These are phyloP conservation scores for Thymelicus acteon DNA, from an alignment of 2,888 invertebrate genomes.

Conservation along the genomic window DNA sequence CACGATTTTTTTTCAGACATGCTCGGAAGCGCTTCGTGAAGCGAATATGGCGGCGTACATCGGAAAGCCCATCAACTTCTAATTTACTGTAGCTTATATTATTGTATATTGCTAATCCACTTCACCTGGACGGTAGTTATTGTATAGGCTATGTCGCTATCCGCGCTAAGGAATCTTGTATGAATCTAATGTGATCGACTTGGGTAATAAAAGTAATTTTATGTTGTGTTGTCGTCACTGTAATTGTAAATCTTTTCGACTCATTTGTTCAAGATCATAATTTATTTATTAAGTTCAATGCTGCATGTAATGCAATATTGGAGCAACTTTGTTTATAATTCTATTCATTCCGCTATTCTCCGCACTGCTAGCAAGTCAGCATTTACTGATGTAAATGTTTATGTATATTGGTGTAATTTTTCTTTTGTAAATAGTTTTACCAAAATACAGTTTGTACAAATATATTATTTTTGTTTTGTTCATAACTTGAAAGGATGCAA, in stretches of 20 bases:
- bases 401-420: slow-evolving; percentile 68
- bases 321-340: slow-evolving; percentile 41
- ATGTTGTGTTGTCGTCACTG: slow-evolving; percentile 35
- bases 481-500: slow-evolving; percentile 18
- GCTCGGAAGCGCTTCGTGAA: slow-evolving; percentile 98
- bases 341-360: slow-evolving; percentile 63
- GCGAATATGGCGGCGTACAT: slow-evolving; percentile 97
- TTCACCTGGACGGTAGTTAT: slow-evolving; percentile 50
- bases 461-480: slow-evolving; percentile 38
- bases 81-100: slow-evolving; percentile 56
- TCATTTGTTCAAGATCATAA: slow-evolving; percentile 20
- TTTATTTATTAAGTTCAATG: slow-evolving; percentile 34
- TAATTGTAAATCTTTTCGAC: slow-evolving; percentile 34
- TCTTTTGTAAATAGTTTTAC: slow-evolving; percentile 76
- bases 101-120: slow-evolving; percentile 50
- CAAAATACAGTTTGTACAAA: slow-evolving; percentile 51
- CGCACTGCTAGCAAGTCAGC: slow-evolving; percentile 47
- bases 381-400: slow-evolving; percentile 63
- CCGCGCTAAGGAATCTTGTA: slow-evolving; percentile 68
- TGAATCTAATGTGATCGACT: slow-evolving; percentile 70
- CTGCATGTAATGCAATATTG: slow-evolving; percentile 31
- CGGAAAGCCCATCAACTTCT: slow-evolving; percentile 99
- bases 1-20: slow-evolving; percentile 89
- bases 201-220: slow-evolving; percentile 43
- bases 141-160: slow-evolving; percentile 47